Percentiles rank a stretch among this genome's conserved stretches.
phyloP scores from a whole-genome alignment of 2,888 invertebrate genomes.

The Trichogramma dendrolimi region DNA sequence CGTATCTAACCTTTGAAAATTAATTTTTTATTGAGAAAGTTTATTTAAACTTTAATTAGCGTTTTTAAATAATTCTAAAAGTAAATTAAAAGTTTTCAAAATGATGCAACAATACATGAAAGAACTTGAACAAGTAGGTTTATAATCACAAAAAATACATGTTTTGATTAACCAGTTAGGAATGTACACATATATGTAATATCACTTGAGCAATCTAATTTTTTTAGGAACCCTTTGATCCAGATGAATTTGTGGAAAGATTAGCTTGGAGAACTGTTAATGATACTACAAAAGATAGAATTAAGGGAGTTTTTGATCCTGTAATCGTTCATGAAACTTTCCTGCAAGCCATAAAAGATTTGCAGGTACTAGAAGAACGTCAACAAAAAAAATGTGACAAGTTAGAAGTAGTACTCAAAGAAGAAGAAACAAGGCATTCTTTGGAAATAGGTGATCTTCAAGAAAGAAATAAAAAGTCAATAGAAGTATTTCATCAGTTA shows the following conservation, averaged over 20 bases:
- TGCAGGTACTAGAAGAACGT: conserved; percentile 73
- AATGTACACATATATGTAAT: neutral
- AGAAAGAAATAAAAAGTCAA: conserved; percentile 82
- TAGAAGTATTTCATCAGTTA: conserved; percentile 83
- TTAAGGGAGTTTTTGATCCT: conserved; percentile 77
- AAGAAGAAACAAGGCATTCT: conserved; percentile 81
- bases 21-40: neutral
- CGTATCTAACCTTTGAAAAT: too few relatives aligned
- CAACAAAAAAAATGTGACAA: conserved; percentile 82
- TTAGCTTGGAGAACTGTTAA: conserved; percentile 90
- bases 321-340: conserved; percentile 86
- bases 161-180: neutral
- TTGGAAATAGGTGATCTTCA: conserved; percentile 76
- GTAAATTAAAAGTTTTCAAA: conserved; percentile 50
- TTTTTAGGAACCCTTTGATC: conserved; percentile 89
- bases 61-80: neutral
- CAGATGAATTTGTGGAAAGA: conserved; percentile 95
- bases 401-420: conserved; percentile 74
- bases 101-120: conserved; percentile 87
- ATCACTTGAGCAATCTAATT: conserved; percentile 21
- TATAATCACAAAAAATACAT: neutral
- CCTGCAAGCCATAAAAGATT: conserved; percentile 83
- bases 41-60: neutral
- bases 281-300: conserved; percentile 62
- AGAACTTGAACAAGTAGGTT: conserved; percentile 74